These are phyloP conservation scores for Epizoanthus stellaris DNA, from an alignment of 92 coral and sea anemone genomes.

Conservation along the genomic window DNA sequence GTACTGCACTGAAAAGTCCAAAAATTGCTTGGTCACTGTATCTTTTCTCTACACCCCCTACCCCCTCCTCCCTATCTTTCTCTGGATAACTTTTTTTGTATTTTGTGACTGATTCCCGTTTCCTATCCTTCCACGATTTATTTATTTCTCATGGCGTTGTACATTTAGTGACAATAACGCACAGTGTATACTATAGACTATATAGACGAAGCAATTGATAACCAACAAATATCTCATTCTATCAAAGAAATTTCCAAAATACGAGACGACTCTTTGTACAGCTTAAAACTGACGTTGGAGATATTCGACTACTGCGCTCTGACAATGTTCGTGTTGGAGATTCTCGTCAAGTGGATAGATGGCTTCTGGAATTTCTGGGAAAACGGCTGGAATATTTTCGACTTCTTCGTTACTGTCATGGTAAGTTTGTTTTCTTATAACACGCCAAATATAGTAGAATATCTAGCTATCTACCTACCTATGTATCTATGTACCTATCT, in stretches of 20 bases:
- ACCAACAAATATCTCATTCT: not conserved
- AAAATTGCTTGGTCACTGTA: no score
- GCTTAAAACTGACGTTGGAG: slow-evolving; percentile 80
- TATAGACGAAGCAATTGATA: no score
- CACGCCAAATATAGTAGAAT: not conserved
- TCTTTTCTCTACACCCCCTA: no score
- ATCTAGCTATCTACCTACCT: not conserved
- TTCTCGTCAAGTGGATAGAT: slow-evolving; percentile 95
- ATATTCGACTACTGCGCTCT: slow-evolving; percentile 93
- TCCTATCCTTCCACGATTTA: no score
- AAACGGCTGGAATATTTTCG: slow-evolving; percentile 99
- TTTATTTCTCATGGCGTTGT: no score
- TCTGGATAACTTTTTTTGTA: no score
- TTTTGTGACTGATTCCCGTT: no score
- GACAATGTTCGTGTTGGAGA: slow-evolving; percentile 94
- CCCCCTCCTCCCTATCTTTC: no score
- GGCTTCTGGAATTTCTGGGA: slow-evolving; percentile 98
- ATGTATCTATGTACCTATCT: not conserved
- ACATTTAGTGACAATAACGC: no score
- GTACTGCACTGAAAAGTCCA: no score
- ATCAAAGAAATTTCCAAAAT: slow-evolving; percentile 82
- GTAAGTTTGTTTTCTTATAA: slow-evolving; percentile 42
- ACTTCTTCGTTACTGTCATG: slow-evolving; percentile 96
- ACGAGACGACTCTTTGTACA: slow-evolving; percentile 73
- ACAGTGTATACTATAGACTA: not conserved